These are phyloP conservation scores for Hecatera dysodea DNA, from an alignment of 2,888 invertebrate species.

Conservation along the genomic window DNA sequence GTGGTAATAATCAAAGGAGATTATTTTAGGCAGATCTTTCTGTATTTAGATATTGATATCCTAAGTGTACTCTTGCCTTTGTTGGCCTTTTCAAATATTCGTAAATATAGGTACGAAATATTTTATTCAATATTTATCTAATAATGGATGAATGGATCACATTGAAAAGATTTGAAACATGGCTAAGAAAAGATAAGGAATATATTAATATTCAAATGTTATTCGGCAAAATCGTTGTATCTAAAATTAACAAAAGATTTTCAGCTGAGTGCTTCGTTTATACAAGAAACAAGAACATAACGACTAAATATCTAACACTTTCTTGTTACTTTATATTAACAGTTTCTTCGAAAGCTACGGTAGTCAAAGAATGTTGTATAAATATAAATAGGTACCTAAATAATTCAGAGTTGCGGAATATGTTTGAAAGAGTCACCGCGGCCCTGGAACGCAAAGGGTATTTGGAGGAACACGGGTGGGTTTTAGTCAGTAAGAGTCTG, in stretches of 20 bases:
- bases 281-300: too few species aligned
- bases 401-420: too few species aligned
- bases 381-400: too few species aligned
- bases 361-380: too few species aligned
- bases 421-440: too few species aligned
- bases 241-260: background rate
- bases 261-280: background rate
- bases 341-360: too few species aligned
- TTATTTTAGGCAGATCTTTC: conserved; percentile 20
- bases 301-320: background rate
- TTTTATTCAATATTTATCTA: conserved; percentile 18
- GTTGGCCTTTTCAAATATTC: conserved; percentile 4
- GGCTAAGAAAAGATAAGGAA: background rate
- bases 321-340: too few species aligned
- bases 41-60: conserved; percentile 35
- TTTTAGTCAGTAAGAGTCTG: too few species aligned
- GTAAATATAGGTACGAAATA: background rate
- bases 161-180: background rate
- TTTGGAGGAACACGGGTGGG: too few species aligned
- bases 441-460: too few species aligned
- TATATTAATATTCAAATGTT: background rate
- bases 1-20: conserved; percentile 34
- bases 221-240: background rate
- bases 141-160: background rate
- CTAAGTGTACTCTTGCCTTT: background rate